Conservation (phyloP, 2,797 vertebrate genomes). For the Crax fasciolata region DNA sequence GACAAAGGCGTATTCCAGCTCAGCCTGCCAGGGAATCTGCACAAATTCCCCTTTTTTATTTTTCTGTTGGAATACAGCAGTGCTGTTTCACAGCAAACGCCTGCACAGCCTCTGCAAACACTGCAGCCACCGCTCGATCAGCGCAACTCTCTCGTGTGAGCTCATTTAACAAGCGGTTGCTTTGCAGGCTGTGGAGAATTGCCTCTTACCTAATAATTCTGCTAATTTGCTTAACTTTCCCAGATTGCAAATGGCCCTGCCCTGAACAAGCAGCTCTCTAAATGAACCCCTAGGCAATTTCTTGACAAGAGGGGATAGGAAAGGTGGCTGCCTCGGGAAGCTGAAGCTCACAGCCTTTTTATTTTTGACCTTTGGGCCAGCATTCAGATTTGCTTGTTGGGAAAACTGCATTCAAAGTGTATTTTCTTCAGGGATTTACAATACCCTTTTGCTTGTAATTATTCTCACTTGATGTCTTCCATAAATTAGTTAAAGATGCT, state of each 20-base stretch:
- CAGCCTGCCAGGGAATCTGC: not conserved
- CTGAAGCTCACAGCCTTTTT: conserved; percentile 57
- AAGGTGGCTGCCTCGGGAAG: conserved; percentile 47
- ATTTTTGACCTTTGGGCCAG: conserved; percentile 73
- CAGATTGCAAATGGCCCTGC: conserved; percentile 64
- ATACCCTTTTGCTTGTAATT: conserved; percentile 73
- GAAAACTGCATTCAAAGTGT: conserved; percentile 30
- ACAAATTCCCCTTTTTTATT: not conserved
- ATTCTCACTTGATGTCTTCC: conserved; percentile 65
- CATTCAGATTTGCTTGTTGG: conserved; percentile 51
- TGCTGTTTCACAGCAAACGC: conserved; percentile 32
- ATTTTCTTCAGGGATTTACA: conserved; percentile 71
- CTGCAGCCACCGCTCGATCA: conserved; percentile 35
- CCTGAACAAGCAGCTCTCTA: conserved; percentile 55
- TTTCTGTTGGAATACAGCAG: not conserved
- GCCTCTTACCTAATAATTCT: conserved; percentile 77
- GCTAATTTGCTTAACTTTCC: conserved; percentile 78
- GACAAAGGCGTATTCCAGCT: not conserved
- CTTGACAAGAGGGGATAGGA: conserved; percentile 37
- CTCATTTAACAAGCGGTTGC: conserved; percentile 74
- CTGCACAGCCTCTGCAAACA: conserved; percentile 56
- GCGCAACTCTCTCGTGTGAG: conserved; percentile 62
- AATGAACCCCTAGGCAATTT: conserved; percentile 63
- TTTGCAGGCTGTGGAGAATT: conserved; percentile 76
- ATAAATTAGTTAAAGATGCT: conserved; percentile 70